Evolutionary conservation across 2,797 vertebrate genomes (phyloP).

Genomic region (Anguilla pacifica): DNA sequence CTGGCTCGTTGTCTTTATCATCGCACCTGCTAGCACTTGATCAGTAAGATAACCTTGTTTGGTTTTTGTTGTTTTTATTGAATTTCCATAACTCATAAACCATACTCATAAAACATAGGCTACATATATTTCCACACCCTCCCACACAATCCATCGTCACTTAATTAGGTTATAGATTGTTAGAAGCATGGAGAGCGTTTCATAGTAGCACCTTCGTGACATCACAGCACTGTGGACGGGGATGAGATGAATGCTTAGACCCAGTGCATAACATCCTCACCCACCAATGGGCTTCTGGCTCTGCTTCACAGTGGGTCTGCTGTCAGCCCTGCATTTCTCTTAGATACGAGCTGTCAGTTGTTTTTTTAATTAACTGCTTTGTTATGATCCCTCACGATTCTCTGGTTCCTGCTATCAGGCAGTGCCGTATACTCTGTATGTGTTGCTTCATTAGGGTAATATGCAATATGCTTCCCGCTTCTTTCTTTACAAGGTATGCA

Average conservation of each 20-base stretch:
- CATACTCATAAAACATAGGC: background rate
- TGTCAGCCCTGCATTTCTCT: background rate
- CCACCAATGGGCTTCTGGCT: background rate
- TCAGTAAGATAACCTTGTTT: background rate
- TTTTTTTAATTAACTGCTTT: background rate
- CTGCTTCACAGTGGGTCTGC: background rate
- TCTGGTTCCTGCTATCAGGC: background rate
- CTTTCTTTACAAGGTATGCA: background rate
- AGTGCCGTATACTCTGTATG: background rate
- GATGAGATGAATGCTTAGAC: background rate
- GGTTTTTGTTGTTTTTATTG: background rate
- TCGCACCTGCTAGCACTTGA: background rate
- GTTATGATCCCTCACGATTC: background rate
- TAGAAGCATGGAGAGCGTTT: background rate
- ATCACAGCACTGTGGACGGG: background rate
- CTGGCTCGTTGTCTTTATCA: background rate
- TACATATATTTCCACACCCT: background rate
- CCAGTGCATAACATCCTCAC: background rate
- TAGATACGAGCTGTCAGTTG: background rate
- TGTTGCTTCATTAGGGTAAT: background rate
- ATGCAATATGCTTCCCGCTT: background rate
- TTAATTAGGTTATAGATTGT: background rate
- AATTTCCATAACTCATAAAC: background rate
- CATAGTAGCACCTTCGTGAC: background rate
- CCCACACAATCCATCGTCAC: background rate